These are phyloP conservation scores for Candoia aspera DNA, from an alignment of 2,113 vertebrate genomes.

Conservation along the genomic window DNA sequence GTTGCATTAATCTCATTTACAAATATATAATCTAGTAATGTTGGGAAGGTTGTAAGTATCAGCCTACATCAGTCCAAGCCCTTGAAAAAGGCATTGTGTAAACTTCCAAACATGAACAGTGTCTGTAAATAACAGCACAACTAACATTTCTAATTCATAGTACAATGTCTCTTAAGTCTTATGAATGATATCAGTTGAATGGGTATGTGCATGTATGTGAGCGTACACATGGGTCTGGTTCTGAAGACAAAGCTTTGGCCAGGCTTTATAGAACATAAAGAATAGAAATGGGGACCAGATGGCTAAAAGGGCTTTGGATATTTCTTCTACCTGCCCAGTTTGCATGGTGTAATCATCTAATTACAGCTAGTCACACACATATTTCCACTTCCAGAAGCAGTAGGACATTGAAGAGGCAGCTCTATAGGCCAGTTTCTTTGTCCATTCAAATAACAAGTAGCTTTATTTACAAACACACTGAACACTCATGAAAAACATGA, in stretches of 20 bases:
- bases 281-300: conserved; percentile 3
- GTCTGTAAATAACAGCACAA: conserved; percentile 56
- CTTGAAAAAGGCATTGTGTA: conserved; percentile 55
- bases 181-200: conserved; percentile 47
- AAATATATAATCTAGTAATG: conserved; percentile 53
- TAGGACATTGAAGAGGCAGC: neutral
- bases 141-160: conserved; percentile 62
- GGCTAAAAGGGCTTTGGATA: too few relatives aligned
- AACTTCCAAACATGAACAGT: conserved; percentile 41
- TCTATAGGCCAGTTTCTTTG: neutral
- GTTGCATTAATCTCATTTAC: conserved; percentile 72
- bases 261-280: conserved; percentile 17
- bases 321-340: conserved; percentile 9
- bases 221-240: neutral
- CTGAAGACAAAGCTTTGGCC: conserved; percentile 37
- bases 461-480: neutral
- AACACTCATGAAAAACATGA: neutral
- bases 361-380: neutral
- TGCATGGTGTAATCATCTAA: conserved; percentile 1
- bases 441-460: neutral
- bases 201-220: conserved; percentile 25
- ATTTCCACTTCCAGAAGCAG: neutral
- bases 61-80: conserved; percentile 61
- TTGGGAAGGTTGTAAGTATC: conserved; percentile 70
- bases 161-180: conserved; percentile 57